Percentiles rank a stretch among this genome's conserved stretches.
Evolutionary conservation across 2,888 invertebrate species (phyloP).

Genomic region (Eupithecia dodoneata): DNA sequence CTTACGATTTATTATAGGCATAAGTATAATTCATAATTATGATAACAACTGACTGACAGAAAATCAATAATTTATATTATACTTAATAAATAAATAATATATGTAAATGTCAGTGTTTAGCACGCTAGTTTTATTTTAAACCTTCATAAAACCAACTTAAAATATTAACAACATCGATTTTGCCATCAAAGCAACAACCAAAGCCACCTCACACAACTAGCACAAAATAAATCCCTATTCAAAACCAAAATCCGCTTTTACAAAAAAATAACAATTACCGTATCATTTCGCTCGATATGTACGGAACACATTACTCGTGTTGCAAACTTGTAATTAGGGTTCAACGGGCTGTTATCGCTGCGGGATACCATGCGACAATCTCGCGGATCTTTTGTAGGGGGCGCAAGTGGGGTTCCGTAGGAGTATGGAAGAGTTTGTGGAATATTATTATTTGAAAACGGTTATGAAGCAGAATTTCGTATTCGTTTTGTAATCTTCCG

Average conservation of each 20-base stretch:
- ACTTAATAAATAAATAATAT: too few species aligned
- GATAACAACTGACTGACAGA: not conserved
- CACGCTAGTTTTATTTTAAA: not conserved
- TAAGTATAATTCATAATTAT: not conserved
- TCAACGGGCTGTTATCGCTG: conserved; percentile 55
- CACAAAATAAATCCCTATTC: conserved; percentile 4
- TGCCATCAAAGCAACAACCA: not conserved
- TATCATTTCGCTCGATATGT: conserved; percentile 42
- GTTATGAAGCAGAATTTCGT: not conserved
- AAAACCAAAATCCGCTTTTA: conserved; percentile 31
- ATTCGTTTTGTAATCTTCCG: not conserved
- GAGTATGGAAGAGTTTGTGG: not conserved
- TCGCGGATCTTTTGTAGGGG: conserved; percentile 52
- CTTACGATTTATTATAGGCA: too few species aligned
- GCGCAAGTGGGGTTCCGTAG: conserved; percentile 50
- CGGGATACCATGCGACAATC: conserved; percentile 58
- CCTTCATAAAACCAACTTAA: not conserved
- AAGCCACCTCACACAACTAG: not conserved
- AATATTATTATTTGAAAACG: not conserved
- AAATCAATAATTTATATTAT: not conserved
- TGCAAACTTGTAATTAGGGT: conserved; percentile 54
- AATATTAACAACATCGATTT: not conserved
- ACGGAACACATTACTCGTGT: conserved; percentile 44
- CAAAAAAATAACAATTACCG: conserved; percentile 34
- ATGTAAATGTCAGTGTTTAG: not conserved